Evolutionary conservation across 2,888 invertebrate species (phyloP).

Genomic region (Tinea pellionella): DNA sequence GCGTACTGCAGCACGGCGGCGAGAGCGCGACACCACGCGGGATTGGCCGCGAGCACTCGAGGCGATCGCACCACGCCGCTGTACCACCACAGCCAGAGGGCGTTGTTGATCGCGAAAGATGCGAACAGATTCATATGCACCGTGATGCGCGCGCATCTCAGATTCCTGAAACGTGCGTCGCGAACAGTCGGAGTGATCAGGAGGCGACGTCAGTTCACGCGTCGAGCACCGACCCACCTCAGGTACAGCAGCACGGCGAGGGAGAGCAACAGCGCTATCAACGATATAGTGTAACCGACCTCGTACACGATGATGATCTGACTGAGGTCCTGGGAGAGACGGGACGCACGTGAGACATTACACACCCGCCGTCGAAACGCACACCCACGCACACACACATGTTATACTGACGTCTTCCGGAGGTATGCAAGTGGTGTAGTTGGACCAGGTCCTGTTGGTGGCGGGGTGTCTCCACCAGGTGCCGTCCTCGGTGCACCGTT

Average conservation of each 20-base stretch:
- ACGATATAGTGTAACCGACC: constrained; percentile 87
- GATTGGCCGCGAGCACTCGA: constrained; percentile 46
- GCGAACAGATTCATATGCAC: constrained; percentile 94
- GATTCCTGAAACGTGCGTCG: constrained; percentile 71
- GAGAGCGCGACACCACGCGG: constrained; percentile 84
- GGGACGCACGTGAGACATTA: background rate
- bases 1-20: constrained; percentile 89
- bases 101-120: constrained; percentile 90
- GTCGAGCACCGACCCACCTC: constrained; percentile 73
- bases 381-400: background rate
- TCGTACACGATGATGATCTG: constrained; percentile 83
- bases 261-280: constrained; percentile 85
- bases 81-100: constrained; percentile 91
- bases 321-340: constrained; percentile 39
- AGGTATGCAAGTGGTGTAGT: constrained; percentile 88
- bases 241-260: constrained; percentile 86
- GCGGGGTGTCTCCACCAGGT: constrained; percentile 86
- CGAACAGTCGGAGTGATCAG: background rate
- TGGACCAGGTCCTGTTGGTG: constrained; percentile 85
- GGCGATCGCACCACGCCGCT: constrained; percentile 77
- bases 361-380: background rate
- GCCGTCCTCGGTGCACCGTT: constrained; percentile 82
- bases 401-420: constrained; percentile 67
- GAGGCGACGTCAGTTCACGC: background rate
- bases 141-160: constrained; percentile 90